Conservation (phyloP, 92 coral and sea anemone genomes). For the Porites lobata region DNA sequence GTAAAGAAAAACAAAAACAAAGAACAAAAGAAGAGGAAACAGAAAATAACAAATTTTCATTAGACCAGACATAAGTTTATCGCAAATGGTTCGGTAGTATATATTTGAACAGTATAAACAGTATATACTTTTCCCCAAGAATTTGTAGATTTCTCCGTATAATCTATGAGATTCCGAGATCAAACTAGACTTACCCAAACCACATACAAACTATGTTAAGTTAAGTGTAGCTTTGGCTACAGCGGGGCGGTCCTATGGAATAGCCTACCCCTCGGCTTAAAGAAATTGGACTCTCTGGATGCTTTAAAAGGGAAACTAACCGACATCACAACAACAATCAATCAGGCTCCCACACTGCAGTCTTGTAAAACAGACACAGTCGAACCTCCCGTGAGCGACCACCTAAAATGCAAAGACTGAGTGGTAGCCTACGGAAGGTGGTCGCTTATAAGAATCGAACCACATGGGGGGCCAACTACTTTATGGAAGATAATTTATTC, state of each 20-base stretch:
- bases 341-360: neutral
- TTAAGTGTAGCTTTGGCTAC: slow-evolving; percentile 24
- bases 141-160: neutral
- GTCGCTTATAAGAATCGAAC: too few relatives aligned
- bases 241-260: slow-evolving; percentile 8
- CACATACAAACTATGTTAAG: slow-evolving; percentile 17
- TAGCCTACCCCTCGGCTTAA: neutral
- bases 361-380: neutral
- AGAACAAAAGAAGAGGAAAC: neutral
- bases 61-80: too few relatives aligned
- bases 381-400: too few relatives aligned
- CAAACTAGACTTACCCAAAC: slow-evolving; percentile 39
- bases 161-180: slow-evolving; percentile 24
- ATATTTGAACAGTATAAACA: too few relatives aligned
- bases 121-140: too few relatives aligned
- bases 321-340: neutral
- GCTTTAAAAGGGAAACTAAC: neutral
- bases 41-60: too few relatives aligned
- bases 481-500: too few relatives aligned
- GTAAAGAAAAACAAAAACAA: neutral
- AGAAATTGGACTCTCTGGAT: neutral
- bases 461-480: too few relatives aligned
- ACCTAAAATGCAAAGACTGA: too few relatives aligned
- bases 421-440: too few relatives aligned
- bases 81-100: neutral